Evolutionary conservation across 2,113 vertebrate species (phyloP).

Genomic region (Verasper variegatus): DNA sequence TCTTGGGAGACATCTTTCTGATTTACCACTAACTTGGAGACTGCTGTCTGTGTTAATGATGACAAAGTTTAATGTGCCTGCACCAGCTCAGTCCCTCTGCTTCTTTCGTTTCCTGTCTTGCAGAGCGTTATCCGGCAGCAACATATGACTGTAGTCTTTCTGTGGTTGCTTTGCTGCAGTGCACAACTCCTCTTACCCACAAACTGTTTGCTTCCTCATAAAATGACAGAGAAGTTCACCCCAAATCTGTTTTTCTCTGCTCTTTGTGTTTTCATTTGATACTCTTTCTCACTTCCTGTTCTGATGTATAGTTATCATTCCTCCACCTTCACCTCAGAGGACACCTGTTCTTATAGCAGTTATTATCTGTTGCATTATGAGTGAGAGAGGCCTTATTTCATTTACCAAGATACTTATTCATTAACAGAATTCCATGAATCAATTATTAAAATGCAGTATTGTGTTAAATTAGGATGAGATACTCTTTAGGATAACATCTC

Average conservation of each 20-base stretch:
- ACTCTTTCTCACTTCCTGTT: conserved; percentile 41
- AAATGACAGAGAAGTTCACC: conserved; percentile 35
- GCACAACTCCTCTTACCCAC: background rate
- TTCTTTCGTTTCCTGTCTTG: conserved; percentile 72
- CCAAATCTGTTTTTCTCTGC: conserved; percentile 6
- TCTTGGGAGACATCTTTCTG: conserved; percentile 1
- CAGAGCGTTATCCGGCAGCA: conserved; percentile 50
- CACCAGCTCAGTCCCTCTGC: conserved; percentile 15
- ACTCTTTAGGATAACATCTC: background rate
- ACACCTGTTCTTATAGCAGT: background rate
- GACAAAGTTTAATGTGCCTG: background rate
- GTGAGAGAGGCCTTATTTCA: background rate
- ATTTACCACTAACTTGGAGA: background rate
- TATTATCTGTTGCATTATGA: background rate
- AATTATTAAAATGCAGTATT: background rate
- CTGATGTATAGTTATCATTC: background rate
- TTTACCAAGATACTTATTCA: background rate
- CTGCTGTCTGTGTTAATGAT: background rate
- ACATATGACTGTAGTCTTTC: conserved; percentile 6
- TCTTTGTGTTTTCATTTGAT: conserved; percentile 19
- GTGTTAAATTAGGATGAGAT: background rate
- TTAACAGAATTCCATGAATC: background rate
- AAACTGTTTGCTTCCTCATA: conserved; percentile 44
- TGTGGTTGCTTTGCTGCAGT: conserved; percentile 51
- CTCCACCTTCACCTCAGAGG: background rate